Base-by-base conservation (phyloP, 1,140 invertebrate species). In the Pogonomyrmex barbatus region DNA sequence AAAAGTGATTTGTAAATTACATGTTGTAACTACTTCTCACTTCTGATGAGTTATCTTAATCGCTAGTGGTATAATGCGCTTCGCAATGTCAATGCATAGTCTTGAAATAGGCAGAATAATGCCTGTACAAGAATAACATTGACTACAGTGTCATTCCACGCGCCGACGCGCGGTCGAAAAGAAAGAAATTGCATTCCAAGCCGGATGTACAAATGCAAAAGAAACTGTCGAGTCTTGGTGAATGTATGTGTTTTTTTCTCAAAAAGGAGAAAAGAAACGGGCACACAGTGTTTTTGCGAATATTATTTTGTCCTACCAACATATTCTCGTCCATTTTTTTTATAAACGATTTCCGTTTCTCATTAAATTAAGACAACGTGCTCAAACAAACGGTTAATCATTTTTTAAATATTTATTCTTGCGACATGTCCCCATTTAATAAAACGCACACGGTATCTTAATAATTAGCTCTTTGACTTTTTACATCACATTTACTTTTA, bases 1-100 rank as follows among this genome's bases (percentile, higher is more conserved):
- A n/a, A 58, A 33, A 33, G 5, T 8, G 2, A 5, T 6, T 70
- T 56, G n/a, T n/a, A 45, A 56, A 81, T 45, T 56, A n/a, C 24
- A 68, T 5, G 0, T 50, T 24, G 42, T 5, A 54, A 33, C 12
- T 2, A 8, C 30, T 33, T 52, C 36, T 70, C 36, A 50, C n/a
- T 47, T 81, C n/a, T 56, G 14, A 30, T 47, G n/a, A 81, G 24
- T 4, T 70, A 70, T 45, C 2, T 81, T 58, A 70, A 81, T 81
- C n/a, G 63, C 36, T 33, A 70, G 47, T 39, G 8, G 1, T 42
- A 12, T 79, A 17, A 30, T 8, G 24, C 36, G n/a, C 2, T 81
- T 8, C 14, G 8, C 24, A 65, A 56, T 30, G 24, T 42, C 45
- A 58, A 58, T 2, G 2, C 2, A 30, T 81, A 47, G 39, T 56